Conservation (phyloP, 2,888 invertebrate species). For the Palloptera scutellata region DNA sequence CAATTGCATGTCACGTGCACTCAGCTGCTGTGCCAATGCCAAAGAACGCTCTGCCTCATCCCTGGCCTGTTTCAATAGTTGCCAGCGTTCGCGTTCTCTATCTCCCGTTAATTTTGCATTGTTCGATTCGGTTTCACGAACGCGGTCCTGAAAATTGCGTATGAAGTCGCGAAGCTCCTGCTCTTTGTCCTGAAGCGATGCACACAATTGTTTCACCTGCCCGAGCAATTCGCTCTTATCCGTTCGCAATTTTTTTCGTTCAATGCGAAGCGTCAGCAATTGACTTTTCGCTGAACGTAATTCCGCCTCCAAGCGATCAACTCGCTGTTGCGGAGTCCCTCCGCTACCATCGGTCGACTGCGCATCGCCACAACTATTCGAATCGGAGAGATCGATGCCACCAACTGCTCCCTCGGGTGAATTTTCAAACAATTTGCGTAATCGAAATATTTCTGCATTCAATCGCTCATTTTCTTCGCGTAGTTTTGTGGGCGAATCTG, state of each 20-base stretch:
- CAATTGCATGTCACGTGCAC: conserved; percentile 84
- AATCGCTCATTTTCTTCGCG: conserved; percentile 81
- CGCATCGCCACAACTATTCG: conserved; percentile 64
- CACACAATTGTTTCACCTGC: conserved; percentile 94
- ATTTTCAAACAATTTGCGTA: conserved; percentile 66
- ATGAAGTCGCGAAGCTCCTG: conserved; percentile 93
- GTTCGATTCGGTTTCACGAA: conserved; percentile 79
- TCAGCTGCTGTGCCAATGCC: conserved; percentile 85
- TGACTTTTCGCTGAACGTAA: conserved; percentile 61
- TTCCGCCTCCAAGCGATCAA: conserved; percentile 66
- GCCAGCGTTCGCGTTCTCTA: conserved; percentile 88
- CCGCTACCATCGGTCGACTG: conserved; percentile 58
- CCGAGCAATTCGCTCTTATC: conserved; percentile 92
- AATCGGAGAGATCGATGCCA: conserved; percentile 61
- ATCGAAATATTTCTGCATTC: conserved; percentile 62
- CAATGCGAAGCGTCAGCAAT: conserved; percentile 79
- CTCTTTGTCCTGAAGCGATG: conserved; percentile 93
- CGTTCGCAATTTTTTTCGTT: conserved; percentile 88
- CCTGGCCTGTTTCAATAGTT: conserved; percentile 83
- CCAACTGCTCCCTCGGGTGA: conserved; percentile 70
- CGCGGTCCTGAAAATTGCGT: conserved; percentile 89
- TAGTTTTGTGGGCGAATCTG: conserved; percentile 57
- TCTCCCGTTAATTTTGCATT: conserved; percentile 71
- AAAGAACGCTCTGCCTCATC: conserved; percentile 90
- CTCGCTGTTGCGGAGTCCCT: conserved; percentile 62